These are phyloP conservation scores for Scolopax mira DNA, from an alignment of 2,113 vertebrate species.

Conservation along the genomic window DNA sequence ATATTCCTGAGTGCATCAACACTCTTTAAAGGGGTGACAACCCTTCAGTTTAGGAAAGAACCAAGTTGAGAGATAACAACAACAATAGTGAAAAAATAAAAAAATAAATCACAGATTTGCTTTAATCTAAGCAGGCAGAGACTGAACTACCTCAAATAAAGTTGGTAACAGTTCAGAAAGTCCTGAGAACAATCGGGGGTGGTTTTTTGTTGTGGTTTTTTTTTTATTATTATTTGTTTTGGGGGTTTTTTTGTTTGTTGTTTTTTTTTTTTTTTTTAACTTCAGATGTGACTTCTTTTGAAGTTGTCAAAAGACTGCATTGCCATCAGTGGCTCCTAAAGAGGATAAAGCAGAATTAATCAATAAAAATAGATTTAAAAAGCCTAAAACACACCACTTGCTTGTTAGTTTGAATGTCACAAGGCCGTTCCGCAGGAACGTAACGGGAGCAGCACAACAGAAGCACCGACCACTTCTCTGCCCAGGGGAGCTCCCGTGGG, in stretches of 20 bases:
- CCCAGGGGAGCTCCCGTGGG: not conserved
- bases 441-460: not conserved
- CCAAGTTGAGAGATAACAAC: not conserved
- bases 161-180: not conserved
- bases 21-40: not conserved
- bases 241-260: no score
- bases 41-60: not conserved
- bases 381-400: not conserved
- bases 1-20: accelerated
- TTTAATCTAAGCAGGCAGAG: not conserved
- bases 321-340: not conserved
- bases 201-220: no score
- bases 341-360: not conserved
- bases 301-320: not conserved
- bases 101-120: no score
- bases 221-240: no score
- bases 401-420: not conserved
- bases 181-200: not conserved
- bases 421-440: not conserved
- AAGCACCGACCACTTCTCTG: not conserved
- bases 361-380: not conserved
- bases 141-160: not conserved
- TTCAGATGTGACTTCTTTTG: not conserved
- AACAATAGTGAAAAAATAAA: not conserved
- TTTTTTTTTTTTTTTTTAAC: no score